These are phyloP conservation scores for Neostethus bicornis DNA, from an alignment of 2,797 vertebrate species.

Conservation along the genomic window DNA sequence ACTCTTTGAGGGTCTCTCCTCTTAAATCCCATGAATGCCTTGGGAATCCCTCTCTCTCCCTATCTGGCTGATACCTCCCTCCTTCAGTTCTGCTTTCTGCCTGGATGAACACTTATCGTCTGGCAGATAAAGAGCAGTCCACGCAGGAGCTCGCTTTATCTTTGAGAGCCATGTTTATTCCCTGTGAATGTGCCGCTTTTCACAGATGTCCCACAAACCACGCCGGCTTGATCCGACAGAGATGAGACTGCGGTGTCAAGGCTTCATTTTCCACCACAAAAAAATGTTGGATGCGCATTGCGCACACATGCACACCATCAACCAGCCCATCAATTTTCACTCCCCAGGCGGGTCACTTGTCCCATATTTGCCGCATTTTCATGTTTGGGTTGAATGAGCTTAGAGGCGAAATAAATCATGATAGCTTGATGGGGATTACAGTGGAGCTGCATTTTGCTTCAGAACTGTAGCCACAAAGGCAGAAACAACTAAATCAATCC, in stretches of 20 bases:
- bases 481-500: conserved; percentile 65
- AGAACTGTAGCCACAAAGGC: conserved; percentile 45
- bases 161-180: conserved; percentile 72
- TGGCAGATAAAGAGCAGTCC: conserved; percentile 74
- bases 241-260: conserved; percentile 41
- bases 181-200: conserved; percentile 55
- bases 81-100: conserved; percentile 61
- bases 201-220: conserved; percentile 54
- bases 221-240: conserved; percentile 49
- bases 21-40: conserved; percentile 76
- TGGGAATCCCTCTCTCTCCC: conserved; percentile 66
- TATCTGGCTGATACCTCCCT: conserved; percentile 49
- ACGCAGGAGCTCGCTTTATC: conserved; percentile 70
- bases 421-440: conserved; percentile 56
- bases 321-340: conserved; percentile 40
- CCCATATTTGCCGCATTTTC: conserved; percentile 50
- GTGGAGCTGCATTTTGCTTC: conserved; percentile 38
- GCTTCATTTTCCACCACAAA: conserved; percentile 41
- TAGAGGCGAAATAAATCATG: conserved; percentile 50
- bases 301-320: conserved; percentile 10
- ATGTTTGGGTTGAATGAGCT: conserved; percentile 39
- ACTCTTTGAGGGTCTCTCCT: conserved; percentile 75
- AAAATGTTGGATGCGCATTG: conserved; percentile 37
- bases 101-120: conserved; percentile 77
- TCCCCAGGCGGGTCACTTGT: conserved; percentile 41